Percentiles rank a stretch among this genome's conserved stretches.
These are phyloP conservation scores for Gadus chalcogrammus DNA, from an alignment of 2,113 vertebrate species.

Conservation along the genomic window DNA sequence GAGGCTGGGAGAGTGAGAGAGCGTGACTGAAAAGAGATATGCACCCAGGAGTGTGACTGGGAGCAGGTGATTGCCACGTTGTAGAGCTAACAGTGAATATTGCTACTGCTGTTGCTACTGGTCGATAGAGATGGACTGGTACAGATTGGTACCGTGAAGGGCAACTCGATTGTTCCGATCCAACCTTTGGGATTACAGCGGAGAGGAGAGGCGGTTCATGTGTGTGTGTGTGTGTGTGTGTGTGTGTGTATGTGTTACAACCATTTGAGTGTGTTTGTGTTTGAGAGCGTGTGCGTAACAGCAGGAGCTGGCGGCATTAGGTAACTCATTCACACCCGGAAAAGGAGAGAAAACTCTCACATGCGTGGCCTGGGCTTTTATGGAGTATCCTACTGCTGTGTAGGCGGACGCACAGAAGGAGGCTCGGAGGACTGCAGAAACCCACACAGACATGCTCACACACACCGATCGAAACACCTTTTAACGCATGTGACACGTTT, in stretches of 20 bases:
- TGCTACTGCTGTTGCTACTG: conserved; percentile 6
- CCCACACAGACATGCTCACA: background rate
- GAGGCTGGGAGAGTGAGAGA: conserved; percentile 19
- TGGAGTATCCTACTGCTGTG: conserved; percentile 25
- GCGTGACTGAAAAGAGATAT: conserved; percentile 1
- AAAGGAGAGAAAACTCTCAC: conserved; percentile 11
- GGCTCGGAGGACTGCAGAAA: background rate
- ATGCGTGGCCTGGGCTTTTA: conserved; percentile 15
- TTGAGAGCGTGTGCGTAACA: conserved; percentile 2
- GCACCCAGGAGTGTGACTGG: conserved; percentile 23
- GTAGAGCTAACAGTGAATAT: background rate
- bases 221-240: background rate
- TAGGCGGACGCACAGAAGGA: background rate
- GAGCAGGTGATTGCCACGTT: conserved; percentile 14
- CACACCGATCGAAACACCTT: conserved; percentile 6
- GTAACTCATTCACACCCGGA: conserved; percentile 68
- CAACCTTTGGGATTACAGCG: conserved; percentile 54
- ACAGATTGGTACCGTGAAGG: conserved; percentile 7
- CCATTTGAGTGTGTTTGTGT: background rate
- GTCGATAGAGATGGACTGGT: conserved; percentile 4
- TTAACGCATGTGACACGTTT: background rate
- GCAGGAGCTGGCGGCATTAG: conserved; percentile 29
- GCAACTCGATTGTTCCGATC: conserved; percentile 24
- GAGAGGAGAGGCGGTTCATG: conserved; percentile 12
- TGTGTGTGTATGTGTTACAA: conserved; percentile 6